Evolutionary conservation across 2,888 invertebrate species (phyloP).

Genomic region (Cephus rjabovi): DNA sequence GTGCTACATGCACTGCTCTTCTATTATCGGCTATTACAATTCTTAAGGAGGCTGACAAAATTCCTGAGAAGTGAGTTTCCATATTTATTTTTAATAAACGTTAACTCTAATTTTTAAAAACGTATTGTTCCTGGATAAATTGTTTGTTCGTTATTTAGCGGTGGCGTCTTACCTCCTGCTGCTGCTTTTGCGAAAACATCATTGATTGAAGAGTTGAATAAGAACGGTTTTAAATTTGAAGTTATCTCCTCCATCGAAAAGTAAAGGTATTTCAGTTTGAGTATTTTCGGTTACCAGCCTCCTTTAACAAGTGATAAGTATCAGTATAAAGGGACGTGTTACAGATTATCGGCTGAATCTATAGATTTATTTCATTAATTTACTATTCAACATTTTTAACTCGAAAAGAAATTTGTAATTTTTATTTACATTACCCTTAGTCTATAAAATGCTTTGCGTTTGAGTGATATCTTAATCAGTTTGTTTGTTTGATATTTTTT

Average conservation of each 20-base stretch:
- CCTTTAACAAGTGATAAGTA: background rate
- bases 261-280: conserved; percentile 25
- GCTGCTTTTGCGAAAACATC: conserved; percentile 86
- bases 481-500: background rate
- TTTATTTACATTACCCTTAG: background rate
- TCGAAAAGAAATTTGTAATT: background rate
- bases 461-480: background rate
- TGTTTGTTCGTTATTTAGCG: conserved; percentile 69
- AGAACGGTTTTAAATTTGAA: conserved; percentile 80
- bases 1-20: conserved; percentile 80
- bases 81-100: background rate
- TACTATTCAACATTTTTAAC: background rate
- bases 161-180: conserved; percentile 89
- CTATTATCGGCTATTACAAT: conserved; percentile 81
- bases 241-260: conserved; percentile 63
- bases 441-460: background rate
- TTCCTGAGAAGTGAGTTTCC: conserved; percentile 77
- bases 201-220: conserved; percentile 79
- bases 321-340: background rate
- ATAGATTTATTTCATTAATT: background rate
- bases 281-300: background rate
- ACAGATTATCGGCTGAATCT: background rate
- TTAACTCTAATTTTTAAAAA: background rate
- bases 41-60: conserved; percentile 78
- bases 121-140: background rate